phyloP scores from a whole-genome alignment of 2,888 invertebrate species.

The Malthinus flaveolus region DNA sequence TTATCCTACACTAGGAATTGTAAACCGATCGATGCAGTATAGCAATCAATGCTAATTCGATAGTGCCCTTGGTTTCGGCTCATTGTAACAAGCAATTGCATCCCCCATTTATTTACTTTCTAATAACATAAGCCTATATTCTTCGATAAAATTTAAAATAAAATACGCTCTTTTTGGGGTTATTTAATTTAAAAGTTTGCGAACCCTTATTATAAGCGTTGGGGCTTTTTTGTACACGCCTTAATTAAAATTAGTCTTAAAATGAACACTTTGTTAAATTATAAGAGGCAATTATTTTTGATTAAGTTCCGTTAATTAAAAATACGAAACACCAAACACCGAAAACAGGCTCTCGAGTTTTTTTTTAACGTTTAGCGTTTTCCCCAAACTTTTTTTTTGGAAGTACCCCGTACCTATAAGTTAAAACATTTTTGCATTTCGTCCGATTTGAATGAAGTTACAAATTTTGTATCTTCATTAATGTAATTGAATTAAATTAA shows the following conservation, averaged over 20 bases:
- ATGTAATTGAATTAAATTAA: conserved; percentile 62
- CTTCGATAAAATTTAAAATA: conserved; percentile 31
- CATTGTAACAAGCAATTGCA: conserved; percentile 28
- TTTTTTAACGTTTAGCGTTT: no score
- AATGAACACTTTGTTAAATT: neutral
- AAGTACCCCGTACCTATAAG: no score
- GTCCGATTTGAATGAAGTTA: conserved; percentile 43
- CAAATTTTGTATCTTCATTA: conserved; percentile 61
- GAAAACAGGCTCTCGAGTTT: no score
- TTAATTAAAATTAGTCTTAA: neutral
- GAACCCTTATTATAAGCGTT: no score
- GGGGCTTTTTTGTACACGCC: no score
- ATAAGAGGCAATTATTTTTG: neutral
- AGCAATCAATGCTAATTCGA: conserved; percentile 51
- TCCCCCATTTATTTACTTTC: conserved; percentile 34
- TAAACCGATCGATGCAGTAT: conserved; percentile 37
- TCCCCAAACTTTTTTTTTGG: no score
- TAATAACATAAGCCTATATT: conserved; percentile 37
- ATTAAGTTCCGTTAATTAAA: no score
- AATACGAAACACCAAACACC: no score
- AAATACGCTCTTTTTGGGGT: conserved; percentile 12
- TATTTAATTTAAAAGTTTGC: conserved; percentile 1
- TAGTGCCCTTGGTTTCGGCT: conserved; percentile 41
- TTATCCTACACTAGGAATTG: conserved; percentile 23
- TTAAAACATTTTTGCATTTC: conserved; percentile 19